A percentile compares a stretch with the other conserved stretches of the same genome.
Evolutionary conservation across 2,113 vertebrate species (phyloP).

Genomic region (Micromys minutus): DNA sequence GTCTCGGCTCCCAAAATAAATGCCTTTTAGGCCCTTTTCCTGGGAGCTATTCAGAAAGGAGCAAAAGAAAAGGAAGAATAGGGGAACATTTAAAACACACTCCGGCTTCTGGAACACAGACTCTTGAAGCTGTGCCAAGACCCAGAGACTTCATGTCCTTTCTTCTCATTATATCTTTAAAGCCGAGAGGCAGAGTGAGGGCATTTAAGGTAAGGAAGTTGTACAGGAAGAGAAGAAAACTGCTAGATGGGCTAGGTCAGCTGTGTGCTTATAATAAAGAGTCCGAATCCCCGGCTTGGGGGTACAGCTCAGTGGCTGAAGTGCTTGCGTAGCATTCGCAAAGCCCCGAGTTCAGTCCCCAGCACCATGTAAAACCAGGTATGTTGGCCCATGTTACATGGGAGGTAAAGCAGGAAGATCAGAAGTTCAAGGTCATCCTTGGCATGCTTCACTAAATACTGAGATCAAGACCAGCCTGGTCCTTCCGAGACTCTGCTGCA

Average conservation of each 20-base stretch:
- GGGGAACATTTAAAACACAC: not conserved
- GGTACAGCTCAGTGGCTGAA: not conserved
- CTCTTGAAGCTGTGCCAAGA: not conserved
- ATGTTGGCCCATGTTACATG: not conserved
- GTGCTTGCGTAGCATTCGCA: not conserved
- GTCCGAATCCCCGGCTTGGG: not conserved
- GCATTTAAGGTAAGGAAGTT: not conserved
- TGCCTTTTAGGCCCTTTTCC: not conserved
- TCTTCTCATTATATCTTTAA: not conserved
- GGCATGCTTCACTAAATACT: not conserved
- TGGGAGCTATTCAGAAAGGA: constrained; percentile 12
- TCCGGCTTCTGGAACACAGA: not conserved
- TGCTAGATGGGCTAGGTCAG: too few relatives aligned
- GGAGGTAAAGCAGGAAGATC: not conserved
- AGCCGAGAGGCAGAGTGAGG: not conserved
- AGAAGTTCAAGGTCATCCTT: not conserved
- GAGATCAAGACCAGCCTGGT: not conserved
- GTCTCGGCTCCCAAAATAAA: not conserved
- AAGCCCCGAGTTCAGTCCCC: not conserved
- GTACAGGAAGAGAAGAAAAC: not conserved
- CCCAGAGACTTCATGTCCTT: accelerated
- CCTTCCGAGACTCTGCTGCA: not conserved
- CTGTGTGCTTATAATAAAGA: not conserved
- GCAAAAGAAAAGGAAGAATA: not conserved
- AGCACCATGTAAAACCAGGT: not conserved